These are phyloP conservation scores for Conopomorpha cramerella DNA, from an alignment of 1,140 invertebrate species.

Conservation along the genomic window DNA sequence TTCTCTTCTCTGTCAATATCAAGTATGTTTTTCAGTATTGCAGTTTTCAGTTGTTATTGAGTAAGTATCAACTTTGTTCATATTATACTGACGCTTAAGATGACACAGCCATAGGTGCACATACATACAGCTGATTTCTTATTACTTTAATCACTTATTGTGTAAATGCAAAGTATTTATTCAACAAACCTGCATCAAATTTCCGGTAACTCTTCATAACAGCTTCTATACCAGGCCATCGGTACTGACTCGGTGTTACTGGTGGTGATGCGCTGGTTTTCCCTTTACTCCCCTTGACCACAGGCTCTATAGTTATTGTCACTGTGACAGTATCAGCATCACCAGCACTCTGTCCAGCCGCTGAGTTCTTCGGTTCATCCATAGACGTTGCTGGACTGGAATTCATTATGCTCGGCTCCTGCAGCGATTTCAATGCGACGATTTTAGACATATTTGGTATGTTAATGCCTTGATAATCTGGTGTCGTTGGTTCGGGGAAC, in stretches of 20 bases:
- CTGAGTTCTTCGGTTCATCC: slow-evolving; percentile 44
- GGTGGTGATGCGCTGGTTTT: background rate
- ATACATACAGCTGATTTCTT: background rate
- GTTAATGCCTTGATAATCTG: slow-evolving; percentile 29
- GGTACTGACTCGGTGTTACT: slow-evolving; percentile 8
- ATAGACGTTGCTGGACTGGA: slow-evolving; percentile 41
- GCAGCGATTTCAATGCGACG: slow-evolving; percentile 34
- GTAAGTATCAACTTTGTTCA: too few relatives aligned
- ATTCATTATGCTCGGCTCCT: slow-evolving; percentile 13
- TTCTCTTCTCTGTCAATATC: too few relatives aligned
- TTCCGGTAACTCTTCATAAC: slow-evolving; percentile 26
- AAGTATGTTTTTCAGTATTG: too few relatives aligned
- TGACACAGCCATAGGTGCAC: background rate
- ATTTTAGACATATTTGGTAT: slow-evolving; percentile 54
- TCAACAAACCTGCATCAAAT: slow-evolving; percentile 27
- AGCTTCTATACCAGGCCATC: slow-evolving; percentile 28
- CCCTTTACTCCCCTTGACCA: background rate
- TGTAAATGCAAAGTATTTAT: background rate
- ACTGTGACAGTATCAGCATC: too few relatives aligned
- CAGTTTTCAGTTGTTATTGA: too few relatives aligned
- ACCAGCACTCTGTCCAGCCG: slow-evolving; percentile 21
- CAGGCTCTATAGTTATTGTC: too few relatives aligned
- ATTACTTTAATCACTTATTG: background rate
- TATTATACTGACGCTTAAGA: background rate
- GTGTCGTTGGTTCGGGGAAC: slow-evolving; percentile 35